These are phyloP conservation scores for Euplagia quadripunctaria DNA, from an alignment of 2,888 invertebrate genomes.

Conservation along the genomic window DNA sequence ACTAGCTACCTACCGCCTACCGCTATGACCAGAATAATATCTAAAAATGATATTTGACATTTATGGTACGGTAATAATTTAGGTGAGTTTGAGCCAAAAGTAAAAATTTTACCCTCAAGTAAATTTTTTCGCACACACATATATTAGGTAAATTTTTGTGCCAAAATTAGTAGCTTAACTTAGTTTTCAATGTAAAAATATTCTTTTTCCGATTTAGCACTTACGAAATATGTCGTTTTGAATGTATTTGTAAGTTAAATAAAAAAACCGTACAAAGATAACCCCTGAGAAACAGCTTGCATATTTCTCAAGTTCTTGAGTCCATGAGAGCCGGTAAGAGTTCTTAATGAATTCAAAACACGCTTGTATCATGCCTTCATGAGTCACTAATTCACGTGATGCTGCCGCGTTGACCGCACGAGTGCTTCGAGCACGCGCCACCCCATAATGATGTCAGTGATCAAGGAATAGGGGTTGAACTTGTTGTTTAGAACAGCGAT, in stretches of 20 bases:
- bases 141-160: too few species aligned
- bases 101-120: too few species aligned
- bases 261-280: neutral
- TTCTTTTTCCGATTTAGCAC: neutral
- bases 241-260: neutral
- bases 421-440: constrained; percentile 51
- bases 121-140: too few species aligned
- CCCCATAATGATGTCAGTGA: constrained; percentile 52
- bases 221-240: neutral
- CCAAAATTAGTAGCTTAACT: too few species aligned
- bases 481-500: constrained; percentile 19
- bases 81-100: too few species aligned
- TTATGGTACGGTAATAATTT: neutral
- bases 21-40: neutral
- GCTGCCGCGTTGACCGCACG: constrained; percentile 48
- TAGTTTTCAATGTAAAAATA: neutral
- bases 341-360: constrained; percentile 38
- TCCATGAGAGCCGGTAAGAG: constrained; percentile 9
- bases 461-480: constrained; percentile 33
- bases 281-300: neutral
- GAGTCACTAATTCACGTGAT: constrained; percentile 41
- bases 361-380: constrained; percentile 18
- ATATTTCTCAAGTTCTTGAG: constrained; percentile 4
- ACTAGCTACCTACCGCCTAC: too few species aligned
- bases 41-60: neutral